Base-by-base conservation (phyloP, 1,140 invertebrate genomes). In the Homarus americanus region DNA sequence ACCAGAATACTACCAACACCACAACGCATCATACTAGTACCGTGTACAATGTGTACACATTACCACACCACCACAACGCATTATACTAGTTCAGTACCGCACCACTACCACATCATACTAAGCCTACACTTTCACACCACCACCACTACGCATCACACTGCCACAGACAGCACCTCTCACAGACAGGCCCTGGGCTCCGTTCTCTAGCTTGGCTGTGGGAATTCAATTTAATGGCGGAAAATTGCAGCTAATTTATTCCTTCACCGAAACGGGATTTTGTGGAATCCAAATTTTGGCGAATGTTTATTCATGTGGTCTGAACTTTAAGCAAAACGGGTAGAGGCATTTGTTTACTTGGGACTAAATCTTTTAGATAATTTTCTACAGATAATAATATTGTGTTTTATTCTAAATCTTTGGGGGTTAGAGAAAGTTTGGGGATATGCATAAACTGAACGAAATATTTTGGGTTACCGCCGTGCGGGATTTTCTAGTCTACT, bases 151-250 rank as follows among this genome's bases (percentile, higher is more conserved):
- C 28, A 78, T 20, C 36, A 38, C 24, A 36, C 32, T 38, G n/a
- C 38, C 36, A 7, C 12, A 7, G 32, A 34, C 72, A 36, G 15
- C 38, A 12, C 72, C 72, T 5, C 72, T n/a, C 24, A 24, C 66
- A 34, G 34, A 17, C 44, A 2, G 44, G 44, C 44, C 17, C 44
- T 10, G 44, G 9, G 12, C 53, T 58, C 53, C 53, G 5, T 12
- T 12, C 53, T 24, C 63, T 32, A 69, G 63, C 63, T 32, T 69
- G 63, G 63, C 24, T 9, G 63, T 32, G 63, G 63, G 63, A 69
- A 69, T 69, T 69, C 63, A 69, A 69, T 69, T 69, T 69, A 69
- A 69, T 69, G 63, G 63, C n/a, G 63, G 63, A 69, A 69, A 69
- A 69, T 69, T 69, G 63, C 63, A 69, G 63, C n/a, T 69, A 69